A percentile compares a stretch with the other conserved stretches of the same genome.
Evolutionary conservation across 2,888 invertebrate genomes (phyloP).

Genomic region (Calameuta pallipes): DNA sequence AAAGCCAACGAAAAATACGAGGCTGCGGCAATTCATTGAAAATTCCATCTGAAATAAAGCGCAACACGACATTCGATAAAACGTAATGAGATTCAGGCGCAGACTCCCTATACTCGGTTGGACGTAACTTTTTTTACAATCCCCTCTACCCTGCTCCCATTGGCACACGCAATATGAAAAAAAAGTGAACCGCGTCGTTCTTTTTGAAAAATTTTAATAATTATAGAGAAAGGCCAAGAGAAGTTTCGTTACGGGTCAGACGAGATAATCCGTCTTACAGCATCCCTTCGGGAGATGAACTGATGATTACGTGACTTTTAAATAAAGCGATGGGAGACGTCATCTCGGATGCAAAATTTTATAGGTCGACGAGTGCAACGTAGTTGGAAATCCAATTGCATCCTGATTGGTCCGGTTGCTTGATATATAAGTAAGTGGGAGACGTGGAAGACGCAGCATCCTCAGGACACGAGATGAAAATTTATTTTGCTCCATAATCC

Average conservation of each 20-base stretch:
- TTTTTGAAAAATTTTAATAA: too few relatives aligned
- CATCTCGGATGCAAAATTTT: not conserved
- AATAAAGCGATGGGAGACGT: not conserved
- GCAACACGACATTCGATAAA: not conserved
- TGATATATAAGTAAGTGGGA: not conserved
- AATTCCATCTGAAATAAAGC: not conserved
- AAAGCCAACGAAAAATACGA: not conserved
- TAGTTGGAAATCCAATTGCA: not conserved
- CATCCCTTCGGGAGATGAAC: too few relatives aligned
- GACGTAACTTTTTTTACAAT: not conserved
- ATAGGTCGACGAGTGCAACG: not conserved
- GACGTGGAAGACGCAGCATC: not conserved
- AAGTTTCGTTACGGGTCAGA: too few relatives aligned
- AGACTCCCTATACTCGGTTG: not conserved
- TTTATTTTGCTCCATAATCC: not conserved
- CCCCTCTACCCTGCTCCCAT: not conserved
- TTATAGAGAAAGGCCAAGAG: too few relatives aligned
- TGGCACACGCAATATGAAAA: not conserved
- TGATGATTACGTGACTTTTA: too few relatives aligned
- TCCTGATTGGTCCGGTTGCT: not conserved
- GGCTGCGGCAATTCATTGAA: not conserved
- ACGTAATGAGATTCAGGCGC: not conserved
- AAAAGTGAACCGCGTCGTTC: not conserved
- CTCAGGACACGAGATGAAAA: not conserved
- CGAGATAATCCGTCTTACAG: too few relatives aligned